These are phyloP conservation scores for Paraescarpia echinospica DNA, from an alignment of 1,140 invertebrate species.

Conservation along the genomic window DNA sequence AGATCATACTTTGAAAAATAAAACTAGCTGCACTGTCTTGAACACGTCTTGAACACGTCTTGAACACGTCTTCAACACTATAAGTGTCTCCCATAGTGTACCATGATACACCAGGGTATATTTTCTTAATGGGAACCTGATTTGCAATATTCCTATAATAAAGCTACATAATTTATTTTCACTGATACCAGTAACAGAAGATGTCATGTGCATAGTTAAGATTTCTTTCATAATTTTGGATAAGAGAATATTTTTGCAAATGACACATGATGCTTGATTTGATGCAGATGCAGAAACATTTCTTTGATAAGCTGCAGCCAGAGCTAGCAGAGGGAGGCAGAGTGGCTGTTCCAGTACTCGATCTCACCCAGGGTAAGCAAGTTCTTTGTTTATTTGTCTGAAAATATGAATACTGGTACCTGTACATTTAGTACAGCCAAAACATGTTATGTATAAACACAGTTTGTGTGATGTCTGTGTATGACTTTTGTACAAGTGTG, in stretches of 20 bases:
- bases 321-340: constrained; percentile 47
- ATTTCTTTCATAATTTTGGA: not conserved
- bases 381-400: not conserved
- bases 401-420: not conserved
- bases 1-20: too few species aligned
- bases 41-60: too few species aligned
- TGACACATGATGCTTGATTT: not conserved
- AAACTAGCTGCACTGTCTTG: too few species aligned
- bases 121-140: too few species aligned
- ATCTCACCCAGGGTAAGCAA: constrained; percentile 52
- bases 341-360: constrained; percentile 52
- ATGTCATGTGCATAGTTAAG: not conserved
- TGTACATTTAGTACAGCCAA: too few species aligned
- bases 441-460: too few species aligned
- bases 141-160: not conserved
- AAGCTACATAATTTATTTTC: not conserved
- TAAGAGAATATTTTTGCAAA: not conserved
- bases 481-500: too few species aligned
- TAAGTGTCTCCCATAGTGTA: too few species aligned
- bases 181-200: not conserved
- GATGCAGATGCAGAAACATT: constrained; percentile 45
- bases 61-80: too few species aligned
- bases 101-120: too few species aligned
- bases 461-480: too few species aligned
- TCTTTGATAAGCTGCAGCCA: constrained; percentile 44